Conservation (phyloP, 2,113 vertebrate species). For the Charina bottae region DNA sequence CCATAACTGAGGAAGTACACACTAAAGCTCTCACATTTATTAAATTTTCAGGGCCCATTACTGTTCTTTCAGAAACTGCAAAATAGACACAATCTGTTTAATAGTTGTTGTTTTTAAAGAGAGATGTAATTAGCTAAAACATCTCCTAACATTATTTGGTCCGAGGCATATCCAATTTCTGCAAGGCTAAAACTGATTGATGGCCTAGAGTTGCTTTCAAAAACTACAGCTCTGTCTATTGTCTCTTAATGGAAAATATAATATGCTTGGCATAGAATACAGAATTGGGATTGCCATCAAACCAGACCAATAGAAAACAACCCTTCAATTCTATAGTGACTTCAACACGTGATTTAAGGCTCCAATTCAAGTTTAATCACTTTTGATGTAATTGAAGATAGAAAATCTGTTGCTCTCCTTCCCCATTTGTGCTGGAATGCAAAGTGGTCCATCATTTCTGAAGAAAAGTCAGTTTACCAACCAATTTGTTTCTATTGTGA, state of each 20-base stretch:
- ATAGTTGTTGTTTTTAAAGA: background rate
- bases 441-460: background rate
- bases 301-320: background rate
- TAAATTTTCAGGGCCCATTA: conserved; percentile 1
- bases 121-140: background rate
- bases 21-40: conserved; percentile 9
- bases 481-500: background rate
- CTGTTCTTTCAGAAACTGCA: conserved; percentile 5
- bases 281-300: background rate
- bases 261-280: background rate
- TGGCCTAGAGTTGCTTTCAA: background rate
- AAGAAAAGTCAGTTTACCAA: background rate
- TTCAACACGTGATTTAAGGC: background rate
- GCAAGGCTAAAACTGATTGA: background rate
- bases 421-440: background rate
- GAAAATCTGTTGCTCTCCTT: background rate
- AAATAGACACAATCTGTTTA: conserved; percentile 1
- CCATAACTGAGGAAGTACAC: background rate
- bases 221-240: background rate
- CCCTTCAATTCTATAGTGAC: background rate
- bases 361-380: background rate
- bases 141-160: conserved; percentile 10
- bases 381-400: background rate
- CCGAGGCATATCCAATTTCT: background rate
- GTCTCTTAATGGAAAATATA: background rate